Evolutionary conservation across 2,888 invertebrate species (phyloP).

Genomic region (Orthonychiurus folsomi): DNA sequence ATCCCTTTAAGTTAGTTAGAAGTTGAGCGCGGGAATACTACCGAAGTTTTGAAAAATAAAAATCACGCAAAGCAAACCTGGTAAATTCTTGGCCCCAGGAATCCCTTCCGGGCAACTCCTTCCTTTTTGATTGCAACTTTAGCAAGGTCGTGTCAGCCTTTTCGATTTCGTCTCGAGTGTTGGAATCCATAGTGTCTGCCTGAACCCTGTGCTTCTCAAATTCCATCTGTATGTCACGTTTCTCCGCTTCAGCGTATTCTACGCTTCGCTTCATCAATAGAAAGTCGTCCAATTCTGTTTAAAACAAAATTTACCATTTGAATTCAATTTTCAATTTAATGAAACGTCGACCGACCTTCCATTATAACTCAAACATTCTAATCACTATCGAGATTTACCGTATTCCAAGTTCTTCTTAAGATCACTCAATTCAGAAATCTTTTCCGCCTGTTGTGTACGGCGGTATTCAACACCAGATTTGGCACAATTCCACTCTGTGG

Average conservation of each 20-base stretch:
- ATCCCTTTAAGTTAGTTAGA: too few relatives aligned
- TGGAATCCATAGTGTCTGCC: neutral
- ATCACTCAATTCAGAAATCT: neutral
- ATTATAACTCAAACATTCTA: too few relatives aligned
- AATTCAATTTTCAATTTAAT: neutral
- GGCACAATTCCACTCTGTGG: slow-evolving; percentile 2
- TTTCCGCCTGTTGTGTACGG: neutral
- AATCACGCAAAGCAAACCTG: neutral
- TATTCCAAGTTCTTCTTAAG: slow-evolving; percentile 4
- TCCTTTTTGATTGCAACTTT: neutral
- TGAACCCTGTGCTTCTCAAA: neutral
- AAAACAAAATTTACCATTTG: too few relatives aligned
- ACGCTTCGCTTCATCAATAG: neutral
- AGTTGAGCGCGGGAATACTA: neutral
- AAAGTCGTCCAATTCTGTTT: slow-evolving; percentile 8
- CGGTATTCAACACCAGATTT: neutral
- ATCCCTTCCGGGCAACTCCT: neutral
- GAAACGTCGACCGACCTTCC: too few relatives aligned
- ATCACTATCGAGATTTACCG: neutral
- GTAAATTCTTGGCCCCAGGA: neutral
- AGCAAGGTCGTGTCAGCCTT: neutral
- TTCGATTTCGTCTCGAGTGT: neutral
- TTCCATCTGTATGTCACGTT: neutral
- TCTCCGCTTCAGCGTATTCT: slow-evolving; percentile 6
- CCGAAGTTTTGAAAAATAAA: neutral